Evolutionary conservation across 2,113 vertebrate species (phyloP), one percentile per base, ranked within the genome.

Genomic region (Noctilio leporinus): DNA sequence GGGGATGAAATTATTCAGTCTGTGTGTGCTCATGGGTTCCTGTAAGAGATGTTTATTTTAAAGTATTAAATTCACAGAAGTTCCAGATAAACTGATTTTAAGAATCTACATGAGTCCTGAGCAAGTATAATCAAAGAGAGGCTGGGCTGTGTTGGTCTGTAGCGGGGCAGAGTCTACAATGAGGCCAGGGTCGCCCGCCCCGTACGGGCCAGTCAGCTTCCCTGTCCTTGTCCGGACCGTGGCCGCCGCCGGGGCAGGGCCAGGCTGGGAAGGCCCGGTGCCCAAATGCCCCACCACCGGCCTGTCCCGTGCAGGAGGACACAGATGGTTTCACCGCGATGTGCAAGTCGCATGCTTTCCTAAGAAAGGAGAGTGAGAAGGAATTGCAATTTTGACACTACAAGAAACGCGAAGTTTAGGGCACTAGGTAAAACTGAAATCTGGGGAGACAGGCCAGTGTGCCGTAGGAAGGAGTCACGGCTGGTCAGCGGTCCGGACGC

Each of bases 381-480:
- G 51, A 87, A 84, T 38, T 30, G 26, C 73, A 38, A 70, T 12
- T 35, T 83, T 38, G 69, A 80, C 75, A 75, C 33, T 2, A 17
- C 26, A 43, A 49, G 26, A 62, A 64, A 62, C 40, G 0, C 20
- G 47, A 80, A 86, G 85, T 20, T 24, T 22, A 62, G 81, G 33
- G 70, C 49, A 15, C 20, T 5, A 59, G 69, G 38, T 57, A 65
- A 45, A 51, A 10, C 0, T 3, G 10, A 72, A 67, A 95, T 90
- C 94, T 96, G 90, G 82, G 95, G 85, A 95, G 97, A 94, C 72
- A 70, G 97, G 95, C 85, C 49, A 85, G 90, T 69, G 65, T 33
- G 40, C 93, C 94, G 80, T 97, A 94, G 94, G 86, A 96, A 90
- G 82, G 86, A 70, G 65, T 83, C 86, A 59, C 6, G 4, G 15